phyloP scores from a whole-genome alignment of 2,888 invertebrate genomes.

The Dysmachus trigonus region DNA sequence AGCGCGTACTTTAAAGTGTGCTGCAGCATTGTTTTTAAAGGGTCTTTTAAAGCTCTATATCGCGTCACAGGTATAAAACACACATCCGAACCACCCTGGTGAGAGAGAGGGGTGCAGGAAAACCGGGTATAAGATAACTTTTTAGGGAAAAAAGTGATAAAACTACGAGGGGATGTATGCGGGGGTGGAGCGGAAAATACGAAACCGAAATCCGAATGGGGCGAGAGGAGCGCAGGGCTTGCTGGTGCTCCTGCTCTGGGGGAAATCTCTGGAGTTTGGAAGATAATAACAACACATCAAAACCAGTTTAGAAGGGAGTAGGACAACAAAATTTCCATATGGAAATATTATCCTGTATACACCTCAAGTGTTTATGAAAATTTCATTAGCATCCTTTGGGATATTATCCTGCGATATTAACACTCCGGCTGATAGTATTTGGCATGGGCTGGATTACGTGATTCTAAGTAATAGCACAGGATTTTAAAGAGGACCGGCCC shows the following conservation, averaged over 20 bases:
- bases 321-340: slow-evolving; percentile 44
- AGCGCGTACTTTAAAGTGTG: slow-evolving; percentile 2
- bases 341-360: slow-evolving; percentile 43
- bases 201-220: slow-evolving; percentile 5
- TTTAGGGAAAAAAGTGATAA: slow-evolving; percentile 6
- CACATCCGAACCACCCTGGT: not conserved
- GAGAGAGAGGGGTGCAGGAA: not conserved
- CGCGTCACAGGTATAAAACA: not conserved
- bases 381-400: slow-evolving; percentile 49
- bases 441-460: slow-evolving; percentile 10
- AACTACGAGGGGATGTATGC: not conserved
- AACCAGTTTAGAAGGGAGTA: slow-evolving; percentile 27
- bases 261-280: slow-evolving; percentile 26
- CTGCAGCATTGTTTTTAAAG: slow-evolving; percentile 43
- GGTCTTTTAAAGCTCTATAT: slow-evolving; percentile 35
- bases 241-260: not conserved
- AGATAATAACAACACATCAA: slow-evolving; percentile 33
- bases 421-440: slow-evolving; percentile 38
- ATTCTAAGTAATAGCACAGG: slow-evolving; percentile 17
- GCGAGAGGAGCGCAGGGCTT: not conserved
- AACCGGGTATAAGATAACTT: not conserved
- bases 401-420: slow-evolving; percentile 47
- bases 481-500: not conserved
- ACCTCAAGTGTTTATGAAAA: slow-evolving; percentile 48
- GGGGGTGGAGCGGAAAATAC: too few species aligned